Evolutionary conservation across 2,797 vertebrate genomes (phyloP), one percentile per base, ranked within the genome.

Genomic region (Sebastes diaconus): DNA sequence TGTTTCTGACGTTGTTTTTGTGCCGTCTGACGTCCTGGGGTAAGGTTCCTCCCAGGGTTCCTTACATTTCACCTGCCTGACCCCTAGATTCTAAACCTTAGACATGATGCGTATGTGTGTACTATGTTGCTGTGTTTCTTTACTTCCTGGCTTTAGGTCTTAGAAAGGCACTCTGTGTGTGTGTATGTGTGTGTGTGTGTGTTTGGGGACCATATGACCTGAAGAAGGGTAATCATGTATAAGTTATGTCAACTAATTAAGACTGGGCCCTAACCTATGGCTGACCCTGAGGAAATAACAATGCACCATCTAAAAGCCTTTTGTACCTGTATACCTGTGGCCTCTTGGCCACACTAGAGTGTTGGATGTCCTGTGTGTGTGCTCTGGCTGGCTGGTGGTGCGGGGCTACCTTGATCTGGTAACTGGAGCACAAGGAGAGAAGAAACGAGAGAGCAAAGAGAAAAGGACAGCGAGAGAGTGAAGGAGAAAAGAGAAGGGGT

Each of bases 211-310:
- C 83, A 89, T 86, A 93, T 81, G 90, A 84, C 73, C 58, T 57
- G 34, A 84, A 88, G 89, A 95, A 84, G 84, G 81, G 90, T 88
- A 75, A 94, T 95, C 96, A 96, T 96, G 96, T 97, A 97, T 92
- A 91, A 93, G 93, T 96, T 95, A 98, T 98, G 96, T 97, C 92
- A 94, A 91, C 98, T 99, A 97, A 98, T 98, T 95, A 93, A 95
- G 96, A 96, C 95, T 94, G 96, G 94, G 95, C 94, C 87, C 90
- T 94, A 91, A 96, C 92, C 73, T 95, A 94, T 94, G 93, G 83
- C 83, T 93, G 96, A 98, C 95, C 97, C 94, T 77, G 9, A 87
- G 84, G 89, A 88, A 72, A 91, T 84, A 91, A 98, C 97, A 99
- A 98, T 96, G 81, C 93, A 81, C 69, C 79, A 84, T 84, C 91